Evolutionary conservation across 2,888 invertebrate species (phyloP).

Genomic region (Heliconius aoede): DNA sequence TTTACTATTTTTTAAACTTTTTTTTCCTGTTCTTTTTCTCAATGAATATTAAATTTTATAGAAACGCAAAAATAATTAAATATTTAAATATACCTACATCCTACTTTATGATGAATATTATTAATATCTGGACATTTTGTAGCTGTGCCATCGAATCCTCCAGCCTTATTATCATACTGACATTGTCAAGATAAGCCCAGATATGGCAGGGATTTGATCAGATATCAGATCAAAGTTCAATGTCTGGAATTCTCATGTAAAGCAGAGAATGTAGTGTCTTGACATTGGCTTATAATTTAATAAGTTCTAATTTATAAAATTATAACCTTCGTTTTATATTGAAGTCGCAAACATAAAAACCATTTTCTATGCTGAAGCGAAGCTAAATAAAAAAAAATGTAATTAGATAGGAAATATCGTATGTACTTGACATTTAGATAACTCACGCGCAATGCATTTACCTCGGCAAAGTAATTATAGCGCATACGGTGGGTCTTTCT

Average conservation of each 20-base stretch:
- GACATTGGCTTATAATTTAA: not conserved
- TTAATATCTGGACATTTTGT: not conserved
- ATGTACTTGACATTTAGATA: constrained; percentile 63
- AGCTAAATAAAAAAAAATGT: constrained; percentile 47
- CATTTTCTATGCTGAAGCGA: constrained; percentile 45
- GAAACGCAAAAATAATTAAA: not conserved
- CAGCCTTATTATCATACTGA: too few species aligned
- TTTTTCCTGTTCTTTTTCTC: not conserved
- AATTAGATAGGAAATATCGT: constrained; percentile 57
- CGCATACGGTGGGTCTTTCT: constrained; percentile 41
- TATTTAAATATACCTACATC: not conserved
- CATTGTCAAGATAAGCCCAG: too few species aligned
- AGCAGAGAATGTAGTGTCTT: not conserved
- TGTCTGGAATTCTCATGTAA: not conserved
- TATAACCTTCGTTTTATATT: constrained; percentile 8
- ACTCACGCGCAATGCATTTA: constrained; percentile 49
- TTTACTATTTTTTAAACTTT: not conserved
- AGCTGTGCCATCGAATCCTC: not conserved
- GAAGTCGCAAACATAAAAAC: constrained; percentile 25
- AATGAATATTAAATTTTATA: not conserved
- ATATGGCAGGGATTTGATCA: too few species aligned
- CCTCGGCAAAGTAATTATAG: constrained; percentile 48
- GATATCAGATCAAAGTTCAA: too few species aligned
- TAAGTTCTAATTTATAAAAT: constrained; percentile 3
- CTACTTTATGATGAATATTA: too few species aligned